Percentiles rank a stretch among this genome's conserved stretches.
Conservation (phyloP, 2,888 invertebrate genomes). For the Oasisia sp. region DNA sequence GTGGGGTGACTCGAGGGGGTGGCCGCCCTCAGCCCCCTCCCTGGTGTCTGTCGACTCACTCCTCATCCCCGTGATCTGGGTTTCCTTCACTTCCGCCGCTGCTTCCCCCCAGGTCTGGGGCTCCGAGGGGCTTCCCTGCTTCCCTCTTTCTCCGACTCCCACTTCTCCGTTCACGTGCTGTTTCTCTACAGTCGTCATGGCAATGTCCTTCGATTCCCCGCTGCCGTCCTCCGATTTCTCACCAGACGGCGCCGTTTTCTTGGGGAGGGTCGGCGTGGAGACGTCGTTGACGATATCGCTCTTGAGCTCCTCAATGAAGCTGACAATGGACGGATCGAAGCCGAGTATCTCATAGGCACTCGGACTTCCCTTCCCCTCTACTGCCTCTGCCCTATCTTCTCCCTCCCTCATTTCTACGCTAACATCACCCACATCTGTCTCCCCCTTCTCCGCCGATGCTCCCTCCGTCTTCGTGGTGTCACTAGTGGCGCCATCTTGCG, state of each 20-base stretch:
- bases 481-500: conserved; percentile 38
- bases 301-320: conserved; percentile 40
- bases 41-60: conserved; percentile 24
- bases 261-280: not conserved
- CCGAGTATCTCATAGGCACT: conserved; percentile 31
- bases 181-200: not conserved
- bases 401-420: not conserved
- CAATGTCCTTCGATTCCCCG: not conserved
- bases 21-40: not conserved
- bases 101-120: conserved; percentile 30
- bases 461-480: conserved; percentile 35
- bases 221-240: not conserved
- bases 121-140: conserved; percentile 23
- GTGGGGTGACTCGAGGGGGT: not conserved
- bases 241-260: not conserved
- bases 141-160: not conserved
- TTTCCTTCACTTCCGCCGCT: conserved; percentile 29
- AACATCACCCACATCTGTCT: not conserved
- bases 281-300: not conserved
- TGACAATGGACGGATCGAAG: conserved; percentile 35
- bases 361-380: conserved; percentile 32
- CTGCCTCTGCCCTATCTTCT: conserved; percentile 36
- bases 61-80: conserved; percentile 29
- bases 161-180: not conserved
- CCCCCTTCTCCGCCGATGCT: not conserved